Evolutionary conservation across 2,888 invertebrate genomes (phyloP).

Genomic region (Bombylius discolor): DNA sequence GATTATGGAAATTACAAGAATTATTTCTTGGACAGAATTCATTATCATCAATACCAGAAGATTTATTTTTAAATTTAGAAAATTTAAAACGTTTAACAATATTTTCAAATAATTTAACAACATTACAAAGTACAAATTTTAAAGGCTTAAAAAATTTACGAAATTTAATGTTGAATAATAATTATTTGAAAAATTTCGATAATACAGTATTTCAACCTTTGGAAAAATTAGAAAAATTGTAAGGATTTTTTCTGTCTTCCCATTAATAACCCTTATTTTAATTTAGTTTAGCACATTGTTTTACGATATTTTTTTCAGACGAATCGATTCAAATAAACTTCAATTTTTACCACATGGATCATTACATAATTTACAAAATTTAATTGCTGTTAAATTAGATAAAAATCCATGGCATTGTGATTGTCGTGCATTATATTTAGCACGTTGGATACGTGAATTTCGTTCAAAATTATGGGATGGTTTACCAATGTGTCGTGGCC

Average conservation of each 20-base stretch:
- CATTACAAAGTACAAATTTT: constrained; percentile 38
- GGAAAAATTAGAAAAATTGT: constrained; percentile 39
- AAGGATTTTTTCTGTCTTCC: constrained; percentile 18
- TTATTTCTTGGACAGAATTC: constrained; percentile 45
- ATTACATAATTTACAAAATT: constrained; percentile 41
- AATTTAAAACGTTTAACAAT: constrained; percentile 41
- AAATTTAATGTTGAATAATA: constrained; percentile 47
- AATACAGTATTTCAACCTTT: constrained; percentile 35
- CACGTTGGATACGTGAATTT: constrained; percentile 42
- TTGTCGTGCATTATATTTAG: constrained; percentile 50
- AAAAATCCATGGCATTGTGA: constrained; percentile 54
- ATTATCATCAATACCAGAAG: constrained; percentile 37
- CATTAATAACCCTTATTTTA: constrained; percentile 14
- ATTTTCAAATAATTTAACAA: constrained; percentile 40
- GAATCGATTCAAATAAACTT: constrained; percentile 49
- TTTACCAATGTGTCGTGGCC: constrained; percentile 41
- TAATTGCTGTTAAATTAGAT: constrained; percentile 47
- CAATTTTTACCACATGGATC: constrained; percentile 47
- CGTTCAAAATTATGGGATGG: constrained; percentile 40
- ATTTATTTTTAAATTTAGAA: constrained; percentile 36
- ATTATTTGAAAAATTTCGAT: constrained; percentile 39
- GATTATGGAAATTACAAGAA: constrained; percentile 37
- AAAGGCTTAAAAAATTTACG: constrained; percentile 38
- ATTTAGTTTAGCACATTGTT: constrained; percentile 11
- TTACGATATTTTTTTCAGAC: constrained; percentile 33